Percentiles rank a stretch among this genome's conserved stretches.
Conservation (phyloP, 2,113 vertebrate species). For the Psilopogon haemacephalus region DNA sequence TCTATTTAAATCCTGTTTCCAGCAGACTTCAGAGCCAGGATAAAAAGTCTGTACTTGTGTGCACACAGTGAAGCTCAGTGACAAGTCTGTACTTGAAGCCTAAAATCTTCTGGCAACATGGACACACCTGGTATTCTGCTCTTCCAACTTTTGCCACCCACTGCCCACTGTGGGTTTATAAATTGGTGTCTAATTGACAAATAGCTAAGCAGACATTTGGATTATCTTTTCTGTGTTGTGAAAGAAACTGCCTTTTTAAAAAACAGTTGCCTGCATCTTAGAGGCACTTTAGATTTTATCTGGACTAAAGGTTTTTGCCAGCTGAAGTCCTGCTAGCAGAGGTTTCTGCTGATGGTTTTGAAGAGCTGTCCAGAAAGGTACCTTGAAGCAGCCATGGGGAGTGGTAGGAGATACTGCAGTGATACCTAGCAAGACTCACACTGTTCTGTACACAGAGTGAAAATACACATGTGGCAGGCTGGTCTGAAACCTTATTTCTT, state of each 20-base stretch:
- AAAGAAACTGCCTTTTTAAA: conserved; percentile 19
- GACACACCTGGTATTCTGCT: not conserved
- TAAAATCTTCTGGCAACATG: not conserved
- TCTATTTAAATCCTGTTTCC: not conserved
- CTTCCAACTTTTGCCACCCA: not conserved
- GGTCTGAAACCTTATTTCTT: not conserved
- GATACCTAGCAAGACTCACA: not conserved
- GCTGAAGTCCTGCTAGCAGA: conserved; percentile 9
- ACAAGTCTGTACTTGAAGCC: conserved; percentile 14
- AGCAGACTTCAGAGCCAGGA: not conserved
- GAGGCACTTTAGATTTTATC: conserved; percentile 45
- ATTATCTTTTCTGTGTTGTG: not conserved
- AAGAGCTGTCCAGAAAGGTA: conserved; percentile 23
- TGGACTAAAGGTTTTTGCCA: not conserved
- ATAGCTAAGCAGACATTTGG: not conserved
- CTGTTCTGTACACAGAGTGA: not conserved
- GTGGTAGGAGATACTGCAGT: not conserved
- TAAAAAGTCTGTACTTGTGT: not conserved
- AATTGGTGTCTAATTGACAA: conserved; percentile 28
- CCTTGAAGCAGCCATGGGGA: not conserved
- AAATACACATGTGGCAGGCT: not conserved
- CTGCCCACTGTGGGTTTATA: not conserved
- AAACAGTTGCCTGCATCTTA: not conserved
- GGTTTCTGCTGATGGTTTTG: conserved; percentile 37
- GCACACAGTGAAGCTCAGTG: not conserved